phyloP scores from a whole-genome alignment of 1,140 invertebrate species.

The Drosophila ironensis region DNA sequence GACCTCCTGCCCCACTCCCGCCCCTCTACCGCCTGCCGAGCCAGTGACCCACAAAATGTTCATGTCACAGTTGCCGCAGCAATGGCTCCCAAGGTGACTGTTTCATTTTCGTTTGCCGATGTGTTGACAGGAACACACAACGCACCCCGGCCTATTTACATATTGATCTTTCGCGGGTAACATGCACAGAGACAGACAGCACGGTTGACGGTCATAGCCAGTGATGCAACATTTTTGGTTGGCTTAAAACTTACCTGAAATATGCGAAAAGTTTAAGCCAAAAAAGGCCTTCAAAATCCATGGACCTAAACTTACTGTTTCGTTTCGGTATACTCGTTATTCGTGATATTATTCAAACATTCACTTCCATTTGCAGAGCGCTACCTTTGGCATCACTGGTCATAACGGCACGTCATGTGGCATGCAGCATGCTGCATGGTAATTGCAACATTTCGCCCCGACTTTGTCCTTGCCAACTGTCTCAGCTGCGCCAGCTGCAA shows the following conservation, averaged over 20 bases:
- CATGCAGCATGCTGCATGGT: slow-evolving; percentile 58
- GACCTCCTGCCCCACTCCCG: slow-evolving; percentile 3
- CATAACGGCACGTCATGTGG: slow-evolving; percentile 40
- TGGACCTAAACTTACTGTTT: too few species aligned
- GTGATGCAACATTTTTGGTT: not conserved
- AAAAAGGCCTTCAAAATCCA: too few species aligned
- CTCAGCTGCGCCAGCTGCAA: slow-evolving; percentile 56
- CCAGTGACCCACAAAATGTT: slow-evolving; percentile 67
- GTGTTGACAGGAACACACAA: slow-evolving; percentile 68
- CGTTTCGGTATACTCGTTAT: too few species aligned
- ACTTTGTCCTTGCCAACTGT: slow-evolving; percentile 44
- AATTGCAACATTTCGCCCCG: slow-evolving; percentile 71
- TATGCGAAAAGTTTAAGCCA: too few species aligned
- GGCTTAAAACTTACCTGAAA: too few species aligned
- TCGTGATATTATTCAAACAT: too few species aligned
- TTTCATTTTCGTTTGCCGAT: slow-evolving; percentile 72
- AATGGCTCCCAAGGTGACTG: slow-evolving; percentile 76
- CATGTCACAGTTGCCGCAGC: slow-evolving; percentile 63
- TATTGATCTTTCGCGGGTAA: slow-evolving; percentile 36
- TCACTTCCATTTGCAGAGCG: not conserved
- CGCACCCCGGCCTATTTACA: slow-evolving; percentile 29
- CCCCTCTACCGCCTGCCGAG: too few species aligned
- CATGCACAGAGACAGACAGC: not conserved
- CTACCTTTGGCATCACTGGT: slow-evolving; percentile 11
- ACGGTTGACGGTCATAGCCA: slow-evolving; percentile 8